Conservation (phyloP, 2,888 invertebrate genomes). For the Ellobium chinense region DNA sequence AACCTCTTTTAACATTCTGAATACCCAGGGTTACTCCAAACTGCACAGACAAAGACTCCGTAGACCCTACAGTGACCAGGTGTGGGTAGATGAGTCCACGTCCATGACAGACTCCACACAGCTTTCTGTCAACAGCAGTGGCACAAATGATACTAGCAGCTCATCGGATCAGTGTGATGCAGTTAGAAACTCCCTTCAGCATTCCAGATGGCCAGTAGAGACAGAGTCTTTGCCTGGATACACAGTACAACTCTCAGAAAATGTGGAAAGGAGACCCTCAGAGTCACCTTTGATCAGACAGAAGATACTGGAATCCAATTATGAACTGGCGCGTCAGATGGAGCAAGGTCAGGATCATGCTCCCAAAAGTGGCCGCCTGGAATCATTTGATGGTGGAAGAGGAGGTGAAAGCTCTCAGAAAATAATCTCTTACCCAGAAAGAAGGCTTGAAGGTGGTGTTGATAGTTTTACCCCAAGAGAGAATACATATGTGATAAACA, state of each 20-base stretch:
- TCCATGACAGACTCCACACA: background rate
- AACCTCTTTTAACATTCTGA: constrained; percentile 35
- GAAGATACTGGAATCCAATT: constrained; percentile 25
- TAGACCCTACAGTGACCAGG: background rate
- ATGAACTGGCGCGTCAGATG: constrained; percentile 41
- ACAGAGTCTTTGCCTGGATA: no score
- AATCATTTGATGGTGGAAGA: background rate
- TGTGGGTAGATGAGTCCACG: background rate
- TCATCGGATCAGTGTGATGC: background rate
- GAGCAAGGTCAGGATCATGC: background rate
- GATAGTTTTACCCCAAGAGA: background rate
- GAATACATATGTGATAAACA: background rate
- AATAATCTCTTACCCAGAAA: background rate
- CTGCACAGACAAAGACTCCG: constrained; percentile 13
- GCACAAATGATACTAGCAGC: background rate
- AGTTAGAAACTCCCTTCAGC: background rate
- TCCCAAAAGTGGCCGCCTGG: background rate
- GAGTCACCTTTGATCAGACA: constrained; percentile 27
- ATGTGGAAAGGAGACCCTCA: constrained; percentile 2
- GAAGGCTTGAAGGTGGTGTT: background rate
- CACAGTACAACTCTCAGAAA: no score
- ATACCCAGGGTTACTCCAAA: constrained; percentile 35
- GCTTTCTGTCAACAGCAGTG: background rate
- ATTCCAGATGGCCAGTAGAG: background rate
- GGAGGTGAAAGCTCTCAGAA: background rate